Percentiles rank a stretch among this genome's conserved stretches.
Evolutionary conservation across 1,140 invertebrate species (phyloP).

Genomic region (Eriosoma lanigerum): DNA sequence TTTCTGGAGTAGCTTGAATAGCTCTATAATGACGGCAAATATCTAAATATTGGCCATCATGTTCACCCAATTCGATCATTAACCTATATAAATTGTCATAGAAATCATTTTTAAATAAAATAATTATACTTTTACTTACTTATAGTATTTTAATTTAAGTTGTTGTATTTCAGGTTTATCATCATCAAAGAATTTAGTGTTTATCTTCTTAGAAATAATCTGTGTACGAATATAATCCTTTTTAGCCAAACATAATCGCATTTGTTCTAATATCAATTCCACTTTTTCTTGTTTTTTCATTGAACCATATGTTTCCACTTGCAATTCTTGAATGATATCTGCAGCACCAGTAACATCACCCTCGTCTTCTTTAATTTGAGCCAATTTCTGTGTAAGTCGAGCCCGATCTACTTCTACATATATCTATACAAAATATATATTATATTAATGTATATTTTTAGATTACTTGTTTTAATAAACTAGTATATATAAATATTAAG

Average conservation of each 20-base stretch:
- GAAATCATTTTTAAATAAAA: constrained; percentile 41
- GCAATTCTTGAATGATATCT: constrained; percentile 92
- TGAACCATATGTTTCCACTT: constrained; percentile 98
- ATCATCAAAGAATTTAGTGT: constrained; percentile 94
- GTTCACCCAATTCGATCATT: constrained; percentile 97
- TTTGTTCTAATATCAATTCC: constrained; percentile 98
- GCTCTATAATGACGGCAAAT: constrained; percentile 91
- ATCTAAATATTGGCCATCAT: constrained; percentile 88
- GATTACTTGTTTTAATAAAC: neutral
- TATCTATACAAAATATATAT: constrained; percentile 65
- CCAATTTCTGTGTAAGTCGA: constrained; percentile 88
- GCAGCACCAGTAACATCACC: constrained; percentile 88
- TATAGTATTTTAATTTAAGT: constrained; percentile 91
- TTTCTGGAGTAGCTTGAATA: constrained; percentile 75
- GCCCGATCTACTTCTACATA: constrained; percentile 99
- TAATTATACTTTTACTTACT: constrained; percentile 58
- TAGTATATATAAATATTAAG: no score
- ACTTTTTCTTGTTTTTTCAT: constrained; percentile 98
- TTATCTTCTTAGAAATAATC: constrained; percentile 99
- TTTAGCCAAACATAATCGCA: constrained; percentile 93
- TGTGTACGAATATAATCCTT: constrained; percentile 97
- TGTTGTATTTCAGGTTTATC: constrained; percentile 67
- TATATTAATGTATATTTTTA: constrained; percentile 41
- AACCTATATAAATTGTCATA: constrained; percentile 63
- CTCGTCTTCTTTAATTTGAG: constrained; percentile 91